These are phyloP conservation scores for Desoria tigrina DNA, from an alignment of 2,888 invertebrate species.

Conservation along the genomic window DNA sequence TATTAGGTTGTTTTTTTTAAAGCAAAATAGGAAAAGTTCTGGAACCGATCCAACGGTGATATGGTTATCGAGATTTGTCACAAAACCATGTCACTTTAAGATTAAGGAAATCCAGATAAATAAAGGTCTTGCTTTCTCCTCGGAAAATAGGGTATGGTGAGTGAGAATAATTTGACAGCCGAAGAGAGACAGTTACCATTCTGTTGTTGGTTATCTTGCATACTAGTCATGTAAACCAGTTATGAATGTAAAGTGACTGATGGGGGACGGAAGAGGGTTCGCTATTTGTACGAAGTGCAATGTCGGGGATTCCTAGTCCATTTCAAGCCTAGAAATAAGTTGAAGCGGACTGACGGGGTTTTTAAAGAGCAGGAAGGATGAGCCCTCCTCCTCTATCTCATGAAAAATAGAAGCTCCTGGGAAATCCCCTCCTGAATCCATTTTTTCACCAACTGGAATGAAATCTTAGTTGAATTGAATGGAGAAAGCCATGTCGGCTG, in stretches of 20 bases:
- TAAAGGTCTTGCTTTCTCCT: too few species aligned
- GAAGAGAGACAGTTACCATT: slow-evolving; percentile 5
- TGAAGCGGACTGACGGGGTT: too few species aligned
- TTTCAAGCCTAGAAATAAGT: too few species aligned
- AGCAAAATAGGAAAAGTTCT: too few species aligned
- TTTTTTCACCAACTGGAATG: slow-evolving; percentile 4
- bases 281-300: too few species aligned
- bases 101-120: too few species aligned
- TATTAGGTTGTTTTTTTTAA: too few species aligned
- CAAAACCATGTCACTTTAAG: too few species aligned
- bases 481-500: not conserved
- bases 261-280: not conserved
- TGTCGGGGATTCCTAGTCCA: not conserved
- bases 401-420: slow-evolving; percentile 1
- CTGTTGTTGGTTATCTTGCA: slow-evolving; percentile 7
- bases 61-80: too few species aligned
- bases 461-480: slow-evolving; percentile 8
- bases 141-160: too few species aligned
- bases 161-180: not conserved
- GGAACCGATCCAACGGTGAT: too few species aligned
- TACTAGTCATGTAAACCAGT: slow-evolving; percentile 4
- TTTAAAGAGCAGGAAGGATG: not conserved
- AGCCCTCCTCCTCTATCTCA: slow-evolving; percentile 1
- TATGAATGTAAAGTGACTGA: not conserved
- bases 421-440: not conserved